Percentiles rank a stretch among this genome's conserved stretches.
phyloP scores from a whole-genome alignment of 2,113 vertebrate species.

The Empidonax alnorum region DNA sequence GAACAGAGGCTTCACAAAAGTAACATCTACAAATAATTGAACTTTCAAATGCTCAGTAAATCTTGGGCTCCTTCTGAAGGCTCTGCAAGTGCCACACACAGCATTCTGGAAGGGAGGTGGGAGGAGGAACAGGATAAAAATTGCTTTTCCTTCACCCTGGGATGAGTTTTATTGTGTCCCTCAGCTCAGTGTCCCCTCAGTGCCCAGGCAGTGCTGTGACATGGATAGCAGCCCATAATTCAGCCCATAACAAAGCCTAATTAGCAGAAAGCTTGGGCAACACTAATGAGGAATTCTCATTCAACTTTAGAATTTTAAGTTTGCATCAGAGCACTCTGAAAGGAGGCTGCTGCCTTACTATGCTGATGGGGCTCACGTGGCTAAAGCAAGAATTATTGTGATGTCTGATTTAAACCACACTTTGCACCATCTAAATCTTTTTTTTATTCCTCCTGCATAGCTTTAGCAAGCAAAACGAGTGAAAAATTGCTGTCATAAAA shows the following conservation, averaged over 20 bases:
- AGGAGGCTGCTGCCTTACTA: background rate
- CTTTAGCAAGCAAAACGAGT: background rate
- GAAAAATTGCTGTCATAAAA: conserved; percentile 22
- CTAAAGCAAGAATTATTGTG: background rate
- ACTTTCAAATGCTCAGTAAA: conserved; percentile 46
- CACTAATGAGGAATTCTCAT: background rate
- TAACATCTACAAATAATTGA: conserved; percentile 26
- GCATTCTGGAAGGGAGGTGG: background rate
- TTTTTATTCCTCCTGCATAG: background rate
- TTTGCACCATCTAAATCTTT: background rate
- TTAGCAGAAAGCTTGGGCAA: background rate
- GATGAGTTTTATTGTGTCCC: background rate
- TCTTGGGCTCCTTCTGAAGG: conserved; percentile 18
- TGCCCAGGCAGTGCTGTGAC: background rate
- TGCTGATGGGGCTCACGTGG: background rate
- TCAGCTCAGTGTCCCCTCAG: background rate
- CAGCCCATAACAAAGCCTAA: background rate
- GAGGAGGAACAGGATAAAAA: background rate
- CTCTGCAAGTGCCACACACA: background rate
- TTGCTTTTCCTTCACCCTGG: background rate
- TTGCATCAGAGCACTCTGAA: background rate
- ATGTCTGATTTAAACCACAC: background rate
- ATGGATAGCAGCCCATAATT: background rate
- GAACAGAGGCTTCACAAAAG: conserved; percentile 38
- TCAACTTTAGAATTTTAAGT: background rate